Evolutionary conservation across 2,113 vertebrate species (phyloP).

Genomic region (Indri indri): DNA sequence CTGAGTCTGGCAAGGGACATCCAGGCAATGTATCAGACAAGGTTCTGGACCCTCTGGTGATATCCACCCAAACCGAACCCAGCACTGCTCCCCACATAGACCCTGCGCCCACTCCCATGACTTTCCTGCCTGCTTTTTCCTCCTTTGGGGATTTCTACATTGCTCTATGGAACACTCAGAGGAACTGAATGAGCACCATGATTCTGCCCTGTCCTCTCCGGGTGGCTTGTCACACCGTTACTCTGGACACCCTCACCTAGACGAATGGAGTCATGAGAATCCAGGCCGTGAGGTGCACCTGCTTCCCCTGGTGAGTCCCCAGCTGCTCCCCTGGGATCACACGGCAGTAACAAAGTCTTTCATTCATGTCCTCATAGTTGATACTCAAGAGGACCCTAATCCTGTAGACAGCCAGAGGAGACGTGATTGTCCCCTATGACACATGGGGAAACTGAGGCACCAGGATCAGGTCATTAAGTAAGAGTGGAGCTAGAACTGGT

Average conservation of each 20-base stretch:
- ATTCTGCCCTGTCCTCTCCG: background rate
- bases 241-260: background rate
- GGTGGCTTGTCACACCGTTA: background rate
- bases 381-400: background rate
- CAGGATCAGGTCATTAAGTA: background rate
- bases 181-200: background rate
- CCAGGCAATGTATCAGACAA: background rate
- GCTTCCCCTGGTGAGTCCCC: background rate
- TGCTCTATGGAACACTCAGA: background rate
- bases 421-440: background rate
- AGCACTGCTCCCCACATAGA: rapidly evolving
- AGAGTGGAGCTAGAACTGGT: background rate
- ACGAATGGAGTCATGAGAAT: background rate
- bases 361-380: background rate
- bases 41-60: background rate
- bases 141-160: background rate
- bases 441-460: background rate
- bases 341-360: background rate
- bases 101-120: rapidly evolving
- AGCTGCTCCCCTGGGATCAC: background rate
- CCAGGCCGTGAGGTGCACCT: background rate
- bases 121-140: background rate
- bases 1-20: background rate
- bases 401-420: background rate
- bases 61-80: background rate